Conservation (phyloP, 2,888 invertebrate genomes). For the Pterostichus niger region DNA sequence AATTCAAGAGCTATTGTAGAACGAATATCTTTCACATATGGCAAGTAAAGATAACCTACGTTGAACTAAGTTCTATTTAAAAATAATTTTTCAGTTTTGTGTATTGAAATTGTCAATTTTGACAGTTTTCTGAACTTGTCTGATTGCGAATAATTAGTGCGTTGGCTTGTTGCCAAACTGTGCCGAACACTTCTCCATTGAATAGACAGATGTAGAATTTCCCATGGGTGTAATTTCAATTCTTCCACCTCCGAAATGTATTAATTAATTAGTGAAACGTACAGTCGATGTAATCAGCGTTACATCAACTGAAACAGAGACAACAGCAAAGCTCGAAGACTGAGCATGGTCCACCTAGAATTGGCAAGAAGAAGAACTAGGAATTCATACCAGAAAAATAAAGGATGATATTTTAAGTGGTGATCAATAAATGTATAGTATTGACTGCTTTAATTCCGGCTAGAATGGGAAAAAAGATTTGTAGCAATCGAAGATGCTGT, state of each 20-base stretch:
- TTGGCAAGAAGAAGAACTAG: background rate
- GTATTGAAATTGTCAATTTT: conserved; percentile 38
- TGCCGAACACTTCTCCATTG: conserved; percentile 38
- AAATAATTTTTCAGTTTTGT: conserved; percentile 42
- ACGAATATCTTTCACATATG: conserved; percentile 20
- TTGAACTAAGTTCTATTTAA: background rate
- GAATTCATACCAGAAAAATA: conserved; percentile 18
- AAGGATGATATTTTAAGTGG: conserved; percentile 32
- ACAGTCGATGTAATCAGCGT: conserved; percentile 21
- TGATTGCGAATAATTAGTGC: conserved; percentile 61
- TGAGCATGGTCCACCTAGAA: background rate
- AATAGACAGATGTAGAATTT: conserved; percentile 60
- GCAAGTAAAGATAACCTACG: conserved; percentile 33
- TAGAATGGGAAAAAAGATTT: background rate
- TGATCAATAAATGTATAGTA: conserved; percentile 30
- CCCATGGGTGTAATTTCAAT: conserved; percentile 42
- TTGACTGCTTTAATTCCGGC: background rate
- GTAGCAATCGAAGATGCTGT: conserved; percentile 43
- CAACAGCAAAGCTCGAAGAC: conserved; percentile 5
- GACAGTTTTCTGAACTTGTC: conserved; percentile 54
- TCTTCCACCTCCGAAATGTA: conserved; percentile 40
- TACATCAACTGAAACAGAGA: background rate
- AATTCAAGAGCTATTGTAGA: background rate
- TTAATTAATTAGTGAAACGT: conserved; percentile 48
- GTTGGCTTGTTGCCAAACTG: conserved; percentile 49